Evolutionary conservation across 2,113 vertebrate species (phyloP).

Genomic region (Halcyon senegalensis): DNA sequence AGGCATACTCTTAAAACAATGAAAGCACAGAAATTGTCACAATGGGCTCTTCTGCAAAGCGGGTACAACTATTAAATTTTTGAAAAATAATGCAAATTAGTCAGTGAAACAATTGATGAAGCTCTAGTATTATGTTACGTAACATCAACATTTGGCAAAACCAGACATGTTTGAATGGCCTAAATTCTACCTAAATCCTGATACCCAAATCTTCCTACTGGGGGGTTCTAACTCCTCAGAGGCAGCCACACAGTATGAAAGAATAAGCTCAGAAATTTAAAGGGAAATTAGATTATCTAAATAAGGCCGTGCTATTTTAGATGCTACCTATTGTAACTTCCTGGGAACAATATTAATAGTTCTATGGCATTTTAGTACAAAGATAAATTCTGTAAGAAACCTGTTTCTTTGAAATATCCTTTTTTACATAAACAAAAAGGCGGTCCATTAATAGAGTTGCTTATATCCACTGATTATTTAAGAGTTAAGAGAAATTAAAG

Average conservation of each 20-base stretch:
- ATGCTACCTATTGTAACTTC: neutral
- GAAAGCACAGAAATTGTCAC: neutral
- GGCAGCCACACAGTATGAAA: neutral
- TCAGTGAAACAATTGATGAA: neutral
- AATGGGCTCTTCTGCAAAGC: neutral
- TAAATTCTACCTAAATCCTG: neutral
- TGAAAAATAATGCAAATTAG: neutral
- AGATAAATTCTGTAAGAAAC: neutral
- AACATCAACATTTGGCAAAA: neutral
- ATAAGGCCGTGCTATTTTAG: neutral
- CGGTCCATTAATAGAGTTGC: neutral
- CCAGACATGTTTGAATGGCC: neutral
- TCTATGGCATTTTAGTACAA: neutral
- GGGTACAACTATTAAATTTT: neutral
- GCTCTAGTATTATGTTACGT: neutral
- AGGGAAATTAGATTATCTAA: neutral
- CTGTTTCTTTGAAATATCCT: neutral
- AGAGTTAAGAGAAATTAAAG: neutral
- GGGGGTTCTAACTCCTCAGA: neutral
- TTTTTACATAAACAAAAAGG: neutral
- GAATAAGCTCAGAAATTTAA: neutral
- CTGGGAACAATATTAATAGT: neutral
- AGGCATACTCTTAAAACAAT: neutral
- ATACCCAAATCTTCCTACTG: neutral
- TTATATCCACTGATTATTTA: neutral